phyloP scores from a whole-genome alignment of 2,888 invertebrate genomes.

The Drosophila pseudotakahashii region DNA sequence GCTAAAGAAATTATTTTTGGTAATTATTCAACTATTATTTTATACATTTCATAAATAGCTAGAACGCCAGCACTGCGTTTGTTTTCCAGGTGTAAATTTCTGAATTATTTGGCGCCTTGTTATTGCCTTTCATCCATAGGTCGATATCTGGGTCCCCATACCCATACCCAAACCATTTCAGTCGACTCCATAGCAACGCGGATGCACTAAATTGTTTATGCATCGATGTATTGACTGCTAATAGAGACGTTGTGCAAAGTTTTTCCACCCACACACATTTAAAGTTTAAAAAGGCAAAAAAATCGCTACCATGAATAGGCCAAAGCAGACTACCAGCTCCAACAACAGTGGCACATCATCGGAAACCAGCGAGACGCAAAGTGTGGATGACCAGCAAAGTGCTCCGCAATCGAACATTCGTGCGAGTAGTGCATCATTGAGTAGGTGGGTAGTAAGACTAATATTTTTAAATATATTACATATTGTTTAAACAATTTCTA shows the following conservation, averaged over 20 bases:
- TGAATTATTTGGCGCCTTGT: constrained; percentile 9
- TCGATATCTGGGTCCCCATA: constrained; percentile 15
- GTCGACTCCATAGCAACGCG: constrained; percentile 52
- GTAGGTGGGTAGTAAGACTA: constrained; percentile 41
- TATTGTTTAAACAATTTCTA: neutral
- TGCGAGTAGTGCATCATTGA: constrained; percentile 51
- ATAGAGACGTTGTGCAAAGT: constrained; percentile 42
- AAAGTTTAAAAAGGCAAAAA: constrained; percentile 53
- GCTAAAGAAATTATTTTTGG: neutral
- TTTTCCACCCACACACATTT: constrained; percentile 49
- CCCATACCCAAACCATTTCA: constrained; percentile 3
- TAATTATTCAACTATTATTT: too few species aligned
- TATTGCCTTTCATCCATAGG: constrained; percentile 1
- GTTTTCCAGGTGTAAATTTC: constrained; percentile 1
- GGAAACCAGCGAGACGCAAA: constrained; percentile 82
- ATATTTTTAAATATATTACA: neutral
- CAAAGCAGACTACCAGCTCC: constrained; percentile 42
- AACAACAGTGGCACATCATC: constrained; percentile 82
- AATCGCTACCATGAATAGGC: constrained; percentile 55
- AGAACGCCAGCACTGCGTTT: neutral
- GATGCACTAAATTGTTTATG: constrained; percentile 53
- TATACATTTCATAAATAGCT: neutral
- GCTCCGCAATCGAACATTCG: constrained; percentile 34
- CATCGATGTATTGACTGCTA: constrained; percentile 65
- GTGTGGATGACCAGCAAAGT: constrained; percentile 75